Percentiles rank a stretch among this genome's conserved stretches.
These are phyloP conservation scores for Sakesphorus luctuosus DNA, from an alignment of 2,113 vertebrate genomes.

Conservation along the genomic window DNA sequence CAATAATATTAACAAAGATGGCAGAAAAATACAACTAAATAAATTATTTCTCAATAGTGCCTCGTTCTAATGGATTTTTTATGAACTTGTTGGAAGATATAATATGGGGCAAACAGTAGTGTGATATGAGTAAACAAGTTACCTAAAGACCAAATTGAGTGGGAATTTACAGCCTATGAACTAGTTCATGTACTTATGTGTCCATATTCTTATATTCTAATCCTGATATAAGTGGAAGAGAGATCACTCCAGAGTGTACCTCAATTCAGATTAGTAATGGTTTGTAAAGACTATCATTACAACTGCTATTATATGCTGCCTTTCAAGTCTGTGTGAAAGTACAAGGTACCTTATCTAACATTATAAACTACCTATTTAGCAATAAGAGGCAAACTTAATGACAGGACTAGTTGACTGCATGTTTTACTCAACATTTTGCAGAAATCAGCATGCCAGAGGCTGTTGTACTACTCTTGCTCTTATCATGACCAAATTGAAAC, in stretches of 20 bases:
- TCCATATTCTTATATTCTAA: background rate
- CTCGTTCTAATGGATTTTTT: background rate
- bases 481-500: background rate
- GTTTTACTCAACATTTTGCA: background rate
- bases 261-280: background rate
- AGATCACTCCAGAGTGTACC: background rate
- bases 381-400: background rate
- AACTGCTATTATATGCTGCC: background rate
- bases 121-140: background rate
- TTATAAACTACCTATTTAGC: background rate
- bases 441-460: background rate
- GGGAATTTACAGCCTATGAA: background rate
- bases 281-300: background rate
- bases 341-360: background rate
- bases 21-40: background rate
- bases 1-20: background rate
- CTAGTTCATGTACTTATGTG: background rate
- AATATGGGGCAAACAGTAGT: background rate
- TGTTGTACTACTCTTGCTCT: background rate
- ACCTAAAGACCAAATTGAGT: background rate
- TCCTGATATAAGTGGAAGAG: background rate
- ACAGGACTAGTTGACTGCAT: background rate
- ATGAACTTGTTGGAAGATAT: background rate
- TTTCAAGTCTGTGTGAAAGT: background rate
- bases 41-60: background rate